Base-by-base conservation (phyloP, 2,888 invertebrate genomes). In the Elaeidobius kamerunicus region DNA sequence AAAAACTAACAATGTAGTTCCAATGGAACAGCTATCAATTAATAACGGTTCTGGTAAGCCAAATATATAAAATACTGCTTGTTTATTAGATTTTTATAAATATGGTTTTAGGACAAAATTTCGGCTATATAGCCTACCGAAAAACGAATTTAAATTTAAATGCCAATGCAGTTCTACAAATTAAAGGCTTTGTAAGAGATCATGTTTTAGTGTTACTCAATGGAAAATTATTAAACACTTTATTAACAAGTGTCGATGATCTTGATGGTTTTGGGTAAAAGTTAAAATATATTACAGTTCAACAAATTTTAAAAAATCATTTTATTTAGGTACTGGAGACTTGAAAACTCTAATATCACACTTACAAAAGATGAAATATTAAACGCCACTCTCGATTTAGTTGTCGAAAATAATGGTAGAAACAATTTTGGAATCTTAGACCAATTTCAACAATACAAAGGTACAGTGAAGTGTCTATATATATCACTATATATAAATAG, bases 361-460 rank as follows among this genome's bases (percentile, higher is more conserved):
- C 47, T 61, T 2, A 56, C 57, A 16, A 46, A 41, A 52, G 36
- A 56, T 7, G 49, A 54, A 16, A 47, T 60, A 14, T 55, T 60
- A 18, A 63, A 66, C 3, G 68, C 68, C 1, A 70, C 68, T 42
- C 47, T 78, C 11, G 73, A 75, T 46, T 55, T 79, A 7, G 58
- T 82, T 1, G 74, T 77, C 1, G 93, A 94, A 73, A 91, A 88
- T 69, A 88, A 87, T 75, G 93, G 93, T 6, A 79, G 91, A 45
- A 80, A 88, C 28, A 90, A 90, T 69, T 69, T 62, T 55, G 70
- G 69, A 65, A 75, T 9, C 48, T 60, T 67, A 16, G 58, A 63
- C 17, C 66, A 79, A 35, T 77, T 80, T 41, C 57, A 58, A 43
- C 68, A 70, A 42, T 65, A 60, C 61, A 74, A 64, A 61, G 74